Conservation (phyloP, 2,797 vertebrate genomes). For the Naso thynnoides region DNA sequence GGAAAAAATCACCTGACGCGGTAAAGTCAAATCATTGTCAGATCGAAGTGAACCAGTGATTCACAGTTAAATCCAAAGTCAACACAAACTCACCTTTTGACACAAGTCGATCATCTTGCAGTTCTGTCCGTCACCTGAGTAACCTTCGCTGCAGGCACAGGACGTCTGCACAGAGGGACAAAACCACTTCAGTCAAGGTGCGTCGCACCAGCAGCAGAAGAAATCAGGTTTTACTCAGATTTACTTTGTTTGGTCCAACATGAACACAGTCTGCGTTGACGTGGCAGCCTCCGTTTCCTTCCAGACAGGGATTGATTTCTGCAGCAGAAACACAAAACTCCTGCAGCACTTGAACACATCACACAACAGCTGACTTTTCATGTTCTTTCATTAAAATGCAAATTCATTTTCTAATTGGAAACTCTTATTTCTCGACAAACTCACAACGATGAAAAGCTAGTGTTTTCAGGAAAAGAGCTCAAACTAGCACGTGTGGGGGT, state of each 20-base stretch:
- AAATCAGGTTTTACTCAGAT: constrained; percentile 77
- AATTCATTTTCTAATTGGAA: too few species aligned
- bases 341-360: constrained; percentile 21
- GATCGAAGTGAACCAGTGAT: neutral
- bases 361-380: neutral
- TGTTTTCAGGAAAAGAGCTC: too few species aligned
- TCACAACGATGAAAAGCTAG: too few species aligned
- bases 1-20: neutral
- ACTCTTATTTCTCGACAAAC: too few species aligned
- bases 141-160: constrained; percentile 88
- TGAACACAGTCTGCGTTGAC: constrained; percentile 91
- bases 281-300: constrained; percentile 88
- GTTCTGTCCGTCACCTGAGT: constrained; percentile 85
- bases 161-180: constrained; percentile 81
- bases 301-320: constrained; percentile 94
- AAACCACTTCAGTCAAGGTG: too few species aligned
- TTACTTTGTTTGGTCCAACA: constrained; percentile 92
- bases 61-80: neutral
- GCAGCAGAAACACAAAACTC: constrained; percentile 44
- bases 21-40: neutral
- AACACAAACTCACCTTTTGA: constrained; percentile 76
- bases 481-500: too few species aligned
- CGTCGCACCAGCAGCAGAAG: too few species aligned
- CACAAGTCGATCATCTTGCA: constrained; percentile 88
- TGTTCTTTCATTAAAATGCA: too few species aligned